Percentiles rank a stretch among this genome's conserved stretches.
phyloP scores from a whole-genome alignment of 2,888 invertebrate genomes.

The Hyalella azteca region DNA sequence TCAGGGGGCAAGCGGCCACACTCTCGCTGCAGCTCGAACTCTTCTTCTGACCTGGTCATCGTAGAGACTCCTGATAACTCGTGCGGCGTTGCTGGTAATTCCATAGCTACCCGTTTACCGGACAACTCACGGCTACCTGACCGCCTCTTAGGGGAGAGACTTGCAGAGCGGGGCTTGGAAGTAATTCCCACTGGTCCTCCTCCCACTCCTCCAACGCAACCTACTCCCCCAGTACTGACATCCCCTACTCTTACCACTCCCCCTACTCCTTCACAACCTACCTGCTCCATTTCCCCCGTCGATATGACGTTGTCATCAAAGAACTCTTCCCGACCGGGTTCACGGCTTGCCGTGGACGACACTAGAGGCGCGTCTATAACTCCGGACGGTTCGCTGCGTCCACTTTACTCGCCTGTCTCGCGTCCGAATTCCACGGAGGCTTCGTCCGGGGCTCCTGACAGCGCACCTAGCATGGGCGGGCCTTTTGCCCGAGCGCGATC shows the following conservation, averaged over 20 bases:
- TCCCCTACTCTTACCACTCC: slow-evolving; percentile 15
- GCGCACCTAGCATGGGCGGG: neutral
- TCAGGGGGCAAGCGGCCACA: neutral
- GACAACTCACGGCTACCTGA: slow-evolving; percentile 1
- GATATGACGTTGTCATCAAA: slow-evolving; percentile 45
- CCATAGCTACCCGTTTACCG: neutral
- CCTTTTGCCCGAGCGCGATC: neutral
- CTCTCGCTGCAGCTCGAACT: neutral
- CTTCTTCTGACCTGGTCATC: slow-evolving; percentile 34
- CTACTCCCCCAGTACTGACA: neutral
- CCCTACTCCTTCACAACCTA: slow-evolving; percentile 23
- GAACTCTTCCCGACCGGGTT: slow-evolving; percentile 49
- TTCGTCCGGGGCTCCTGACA: slow-evolving; percentile 43
- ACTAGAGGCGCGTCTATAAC: slow-evolving; percentile 42
- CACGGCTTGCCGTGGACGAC: slow-evolving; percentile 61
- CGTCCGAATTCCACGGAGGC: slow-evolving; percentile 64
- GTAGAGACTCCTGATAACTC: slow-evolving; percentile 85
- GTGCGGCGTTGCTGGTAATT: slow-evolving; percentile 88
- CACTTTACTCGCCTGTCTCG: slow-evolving; percentile 65
- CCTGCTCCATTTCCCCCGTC: slow-evolving; percentile 29
- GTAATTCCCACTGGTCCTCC: slow-evolving; percentile 33
- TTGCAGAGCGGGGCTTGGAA: slow-evolving; percentile 27
- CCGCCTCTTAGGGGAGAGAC: slow-evolving; percentile 10
- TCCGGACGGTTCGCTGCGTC: slow-evolving; percentile 60
- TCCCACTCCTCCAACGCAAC: slow-evolving; percentile 20